Conservation (phyloP, 2,888 invertebrate species). For the Scaptomyza caliginosa region DNA sequence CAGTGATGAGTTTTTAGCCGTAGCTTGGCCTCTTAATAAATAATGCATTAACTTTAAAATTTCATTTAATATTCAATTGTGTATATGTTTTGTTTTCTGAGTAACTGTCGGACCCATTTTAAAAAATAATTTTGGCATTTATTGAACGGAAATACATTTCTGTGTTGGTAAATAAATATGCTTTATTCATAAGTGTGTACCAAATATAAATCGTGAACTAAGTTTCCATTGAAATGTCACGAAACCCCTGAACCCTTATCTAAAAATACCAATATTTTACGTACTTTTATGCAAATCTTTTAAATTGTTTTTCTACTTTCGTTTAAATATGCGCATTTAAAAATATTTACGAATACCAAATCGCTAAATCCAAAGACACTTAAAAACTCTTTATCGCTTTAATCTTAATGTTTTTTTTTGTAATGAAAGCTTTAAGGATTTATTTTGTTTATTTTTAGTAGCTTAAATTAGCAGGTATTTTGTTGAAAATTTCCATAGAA, state of each 20-base stretch:
- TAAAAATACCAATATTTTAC: conserved; percentile 16
- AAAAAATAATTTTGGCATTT: neutral
- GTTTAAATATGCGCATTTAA: conserved; percentile 34
- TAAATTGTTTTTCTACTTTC: conserved; percentile 29
- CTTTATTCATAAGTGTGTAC: neutral
- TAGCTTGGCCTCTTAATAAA: neutral
- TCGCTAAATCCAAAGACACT: neutral
- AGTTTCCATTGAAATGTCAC: conserved; percentile 8
- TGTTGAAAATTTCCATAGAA: neutral
- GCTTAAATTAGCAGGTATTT: conserved; percentile 1
- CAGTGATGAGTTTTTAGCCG: no score
- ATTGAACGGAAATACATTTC: neutral
- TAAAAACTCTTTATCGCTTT: neutral
- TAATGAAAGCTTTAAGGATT: conserved; percentile 7
- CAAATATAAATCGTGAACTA: neutral
- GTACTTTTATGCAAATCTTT: conserved; percentile 32
- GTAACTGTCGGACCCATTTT: neutral
- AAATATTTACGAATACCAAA: neutral
- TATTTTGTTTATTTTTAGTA: neutral
- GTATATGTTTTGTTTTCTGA: neutral
- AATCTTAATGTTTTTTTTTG: neutral
- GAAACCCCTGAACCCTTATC: neutral
- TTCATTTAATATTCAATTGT: neutral
- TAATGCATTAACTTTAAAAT: neutral
- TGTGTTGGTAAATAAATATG: neutral